Conservation (phyloP, 2,113 vertebrate species). For the Calcarius ornatus region DNA sequence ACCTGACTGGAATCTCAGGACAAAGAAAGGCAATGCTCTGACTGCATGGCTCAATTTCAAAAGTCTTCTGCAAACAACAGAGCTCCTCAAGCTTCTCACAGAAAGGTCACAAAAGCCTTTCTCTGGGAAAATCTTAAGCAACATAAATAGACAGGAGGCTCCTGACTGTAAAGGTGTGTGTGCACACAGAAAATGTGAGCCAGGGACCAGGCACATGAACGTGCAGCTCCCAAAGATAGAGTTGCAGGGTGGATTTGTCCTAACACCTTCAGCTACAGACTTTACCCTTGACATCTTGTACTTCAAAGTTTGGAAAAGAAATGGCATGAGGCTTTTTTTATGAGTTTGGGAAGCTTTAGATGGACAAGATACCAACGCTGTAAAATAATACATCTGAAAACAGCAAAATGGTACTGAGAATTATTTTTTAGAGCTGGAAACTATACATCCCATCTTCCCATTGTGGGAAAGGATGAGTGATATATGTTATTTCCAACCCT, state of each 20-base stretch:
- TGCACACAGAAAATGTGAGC: background rate
- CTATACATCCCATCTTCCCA: background rate
- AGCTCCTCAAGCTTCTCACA: background rate
- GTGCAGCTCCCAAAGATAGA: background rate
- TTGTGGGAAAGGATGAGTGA: background rate
- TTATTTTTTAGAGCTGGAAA: background rate
- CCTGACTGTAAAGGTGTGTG: background rate
- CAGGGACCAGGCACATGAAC: background rate
- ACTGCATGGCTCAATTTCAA: background rate
- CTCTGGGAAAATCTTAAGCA: background rate
- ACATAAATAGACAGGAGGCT: background rate
- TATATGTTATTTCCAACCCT: background rate
- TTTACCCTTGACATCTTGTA: background rate
- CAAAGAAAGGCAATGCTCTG: background rate
- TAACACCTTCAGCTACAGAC: background rate
- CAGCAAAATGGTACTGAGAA: background rate
- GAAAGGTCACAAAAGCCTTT: constrained; percentile 36
- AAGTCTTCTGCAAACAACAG: constrained; percentile 34
- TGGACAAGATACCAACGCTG: background rate
- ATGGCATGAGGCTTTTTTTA: background rate
- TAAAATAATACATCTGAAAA: background rate
- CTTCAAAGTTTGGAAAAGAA: background rate
- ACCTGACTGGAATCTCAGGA: background rate
- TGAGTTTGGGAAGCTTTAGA: background rate
- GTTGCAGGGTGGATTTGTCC: background rate